Evolutionary conservation across 2,113 vertebrate species (phyloP).

Genomic region (Oceanodroma tethys): DNA sequence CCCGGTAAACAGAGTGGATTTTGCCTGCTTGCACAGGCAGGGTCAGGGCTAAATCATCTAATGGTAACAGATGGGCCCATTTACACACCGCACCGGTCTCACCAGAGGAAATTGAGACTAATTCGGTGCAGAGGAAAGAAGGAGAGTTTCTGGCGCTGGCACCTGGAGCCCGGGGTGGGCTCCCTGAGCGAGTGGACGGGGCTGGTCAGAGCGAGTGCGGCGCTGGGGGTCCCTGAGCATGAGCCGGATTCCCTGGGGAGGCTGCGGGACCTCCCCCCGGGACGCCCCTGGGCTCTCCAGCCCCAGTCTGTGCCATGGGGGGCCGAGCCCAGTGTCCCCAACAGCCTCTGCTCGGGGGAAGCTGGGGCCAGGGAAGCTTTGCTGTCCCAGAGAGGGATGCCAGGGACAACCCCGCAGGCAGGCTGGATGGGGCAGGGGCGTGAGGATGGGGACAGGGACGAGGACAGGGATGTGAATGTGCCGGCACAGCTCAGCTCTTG

Average conservation of each 20-base stretch:
- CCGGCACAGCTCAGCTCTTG: neutral
- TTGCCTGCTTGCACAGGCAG: neutral
- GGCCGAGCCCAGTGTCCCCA: accelerated
- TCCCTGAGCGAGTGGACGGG: accelerated
- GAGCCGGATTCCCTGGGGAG: accelerated
- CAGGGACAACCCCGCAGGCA: accelerated
- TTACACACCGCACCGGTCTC: neutral
- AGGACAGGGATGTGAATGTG: accelerated
- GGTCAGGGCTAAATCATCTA: neutral
- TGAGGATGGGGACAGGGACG: neutral
- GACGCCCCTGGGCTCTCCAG: neutral
- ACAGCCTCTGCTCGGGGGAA: accelerated
- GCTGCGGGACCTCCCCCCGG: accelerated
- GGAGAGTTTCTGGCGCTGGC: neutral
- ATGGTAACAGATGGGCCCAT: neutral
- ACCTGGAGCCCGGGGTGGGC: accelerated
- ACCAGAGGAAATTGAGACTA: neutral
- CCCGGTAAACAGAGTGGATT: neutral
- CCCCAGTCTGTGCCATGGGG: neutral
- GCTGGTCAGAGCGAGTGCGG: accelerated
- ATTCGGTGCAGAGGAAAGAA: neutral
- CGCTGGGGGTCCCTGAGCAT: accelerated
- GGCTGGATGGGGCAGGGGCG: neutral
- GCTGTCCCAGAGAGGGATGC: neutral
- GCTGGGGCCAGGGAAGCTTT: neutral